These are phyloP conservation scores for Todiramphus saurophagus DNA, from an alignment of 2,113 vertebrate genomes.

Conservation along the genomic window DNA sequence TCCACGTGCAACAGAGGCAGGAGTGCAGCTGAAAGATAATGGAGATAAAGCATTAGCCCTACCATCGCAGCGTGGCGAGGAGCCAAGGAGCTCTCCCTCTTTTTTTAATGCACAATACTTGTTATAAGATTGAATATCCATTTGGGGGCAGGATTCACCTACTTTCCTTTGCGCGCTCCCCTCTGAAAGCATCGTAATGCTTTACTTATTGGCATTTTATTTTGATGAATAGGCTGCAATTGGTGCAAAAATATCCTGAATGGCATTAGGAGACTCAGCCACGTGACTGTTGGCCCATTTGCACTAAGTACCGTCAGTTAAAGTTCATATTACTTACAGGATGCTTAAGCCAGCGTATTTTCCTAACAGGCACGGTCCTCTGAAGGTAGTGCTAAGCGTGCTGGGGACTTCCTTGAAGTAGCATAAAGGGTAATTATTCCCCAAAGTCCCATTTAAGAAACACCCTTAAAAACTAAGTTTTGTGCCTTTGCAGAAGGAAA, in stretches of 20 bases:
- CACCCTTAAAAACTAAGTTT: slow-evolving; percentile 2
- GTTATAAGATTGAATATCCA: slow-evolving; percentile 67
- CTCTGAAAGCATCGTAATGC: slow-evolving; percentile 28
- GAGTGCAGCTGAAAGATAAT: neutral
- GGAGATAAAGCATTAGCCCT: slow-evolving; percentile 32
- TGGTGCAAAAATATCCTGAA: slow-evolving; percentile 46
- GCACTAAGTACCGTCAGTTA: slow-evolving; percentile 29
- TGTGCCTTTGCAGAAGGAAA: neutral
- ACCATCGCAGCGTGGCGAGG: neutral
- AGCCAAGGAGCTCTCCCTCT: slow-evolving; percentile 21
- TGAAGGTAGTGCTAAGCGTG: neutral
- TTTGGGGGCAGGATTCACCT: slow-evolving; percentile 70
- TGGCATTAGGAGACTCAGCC: neutral
- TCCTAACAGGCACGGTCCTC: neutral
- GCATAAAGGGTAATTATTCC: slow-evolving; percentile 19
- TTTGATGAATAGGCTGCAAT: slow-evolving; percentile 54
- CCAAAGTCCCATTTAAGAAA: neutral
- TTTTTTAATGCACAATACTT: slow-evolving; percentile 1
- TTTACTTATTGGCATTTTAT: slow-evolving; percentile 57
- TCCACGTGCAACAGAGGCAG: neutral
- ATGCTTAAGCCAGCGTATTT: slow-evolving; percentile 16
- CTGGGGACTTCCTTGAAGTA: slow-evolving; percentile 3
- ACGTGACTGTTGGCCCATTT: slow-evolving; percentile 3
- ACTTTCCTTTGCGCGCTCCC: neutral
- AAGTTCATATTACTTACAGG: slow-evolving; percentile 6